Evolutionary conservation across 1,140 invertebrate genomes (phyloP).

Genomic region (Atta texana): DNA sequence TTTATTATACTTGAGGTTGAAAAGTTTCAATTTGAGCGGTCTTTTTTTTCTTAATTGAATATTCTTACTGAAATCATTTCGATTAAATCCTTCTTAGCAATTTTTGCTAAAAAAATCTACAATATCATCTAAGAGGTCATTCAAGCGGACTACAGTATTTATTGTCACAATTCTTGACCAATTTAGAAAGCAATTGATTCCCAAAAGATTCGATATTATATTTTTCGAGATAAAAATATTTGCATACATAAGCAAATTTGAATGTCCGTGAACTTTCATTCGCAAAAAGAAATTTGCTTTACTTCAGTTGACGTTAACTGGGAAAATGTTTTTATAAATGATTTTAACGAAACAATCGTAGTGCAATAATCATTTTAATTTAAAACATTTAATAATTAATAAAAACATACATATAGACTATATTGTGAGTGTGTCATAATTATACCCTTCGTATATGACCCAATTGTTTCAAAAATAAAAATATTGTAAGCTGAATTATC

Average conservation of each 20-base stretch:
- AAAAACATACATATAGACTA: background rate
- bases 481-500: background rate
- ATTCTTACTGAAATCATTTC: constrained; percentile 31
- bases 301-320: background rate
- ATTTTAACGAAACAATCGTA: background rate
- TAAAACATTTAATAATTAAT: background rate
- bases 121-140: constrained; percentile 15
- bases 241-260: background rate
- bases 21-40: background rate
- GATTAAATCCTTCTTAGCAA: background rate
- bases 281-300: background rate
- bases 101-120: background rate
- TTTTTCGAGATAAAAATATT: constrained; percentile 18
- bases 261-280: background rate
- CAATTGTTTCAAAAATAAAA: background rate
- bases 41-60: constrained; percentile 38
- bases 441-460: background rate
- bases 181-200: constrained; percentile 21
- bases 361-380: background rate
- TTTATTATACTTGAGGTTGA: constrained; percentile 26
- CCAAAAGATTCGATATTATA: constrained; percentile 8
- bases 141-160: constrained; percentile 13
- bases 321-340: background rate
- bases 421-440: constrained; percentile 10
- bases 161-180: background rate